These are phyloP conservation scores for Orthonychiurus folsomi DNA, from an alignment of 2,888 invertebrate species.

Conservation along the genomic window DNA sequence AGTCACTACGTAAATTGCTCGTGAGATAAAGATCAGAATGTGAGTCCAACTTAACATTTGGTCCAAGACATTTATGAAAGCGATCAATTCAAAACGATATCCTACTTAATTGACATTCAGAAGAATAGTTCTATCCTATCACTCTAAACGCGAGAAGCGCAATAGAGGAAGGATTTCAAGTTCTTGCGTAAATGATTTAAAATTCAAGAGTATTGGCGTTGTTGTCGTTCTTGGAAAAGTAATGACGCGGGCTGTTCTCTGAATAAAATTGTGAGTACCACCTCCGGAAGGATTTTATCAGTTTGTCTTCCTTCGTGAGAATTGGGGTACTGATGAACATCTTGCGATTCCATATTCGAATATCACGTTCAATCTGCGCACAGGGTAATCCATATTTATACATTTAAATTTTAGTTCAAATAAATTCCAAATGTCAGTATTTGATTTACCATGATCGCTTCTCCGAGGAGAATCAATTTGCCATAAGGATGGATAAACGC, in stretches of 20 bases:
- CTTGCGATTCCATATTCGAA: conserved; percentile 80
- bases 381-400: no score
- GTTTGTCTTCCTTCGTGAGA: conserved; percentile 63
- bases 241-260: conserved; percentile 52
- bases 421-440: no score
- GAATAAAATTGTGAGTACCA: conserved; percentile 85
- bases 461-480: conserved; percentile 58
- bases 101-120: no score
- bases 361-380: conserved; percentile 77
- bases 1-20: no score
- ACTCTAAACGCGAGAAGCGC: no score
- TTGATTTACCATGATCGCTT: conserved; percentile 59
- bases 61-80: no score
- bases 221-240: not conserved
- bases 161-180: no score
- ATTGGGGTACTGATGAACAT: conserved; percentile 60
- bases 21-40: no score
- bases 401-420: not conserved
- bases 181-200: no score
- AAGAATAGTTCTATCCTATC: no score
- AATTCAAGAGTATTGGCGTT: not conserved
- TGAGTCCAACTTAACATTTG: no score
- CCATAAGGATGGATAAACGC: conserved; percentile 54
- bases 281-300: conserved; percentile 60
- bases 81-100: no score